Evolutionary conservation across 1,140 invertebrate species (phyloP).

Genomic region (Calephelis nemesis): DNA sequence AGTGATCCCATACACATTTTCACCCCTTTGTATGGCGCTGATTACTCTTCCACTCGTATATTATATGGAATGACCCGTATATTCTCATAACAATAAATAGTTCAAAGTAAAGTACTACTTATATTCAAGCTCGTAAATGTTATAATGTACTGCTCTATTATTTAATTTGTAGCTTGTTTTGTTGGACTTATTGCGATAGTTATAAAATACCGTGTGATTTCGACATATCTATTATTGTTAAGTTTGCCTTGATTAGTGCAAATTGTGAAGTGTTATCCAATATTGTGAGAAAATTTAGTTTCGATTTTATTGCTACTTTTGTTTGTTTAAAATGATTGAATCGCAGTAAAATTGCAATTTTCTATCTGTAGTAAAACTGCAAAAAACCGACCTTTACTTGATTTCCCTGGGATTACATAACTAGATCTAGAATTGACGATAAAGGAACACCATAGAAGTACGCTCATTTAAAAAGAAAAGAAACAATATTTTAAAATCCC

Average conservation of each 20-base stretch:
- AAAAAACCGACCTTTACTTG: too few species aligned
- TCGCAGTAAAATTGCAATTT: too few species aligned
- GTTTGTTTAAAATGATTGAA: too few species aligned
- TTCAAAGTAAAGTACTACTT: neutral
- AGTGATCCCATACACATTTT: conserved; percentile 10
- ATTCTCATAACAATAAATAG: neutral
- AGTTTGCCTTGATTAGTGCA: conserved; percentile 4
- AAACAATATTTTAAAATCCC: too few species aligned
- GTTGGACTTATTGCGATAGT: neutral
- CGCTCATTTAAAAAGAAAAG: too few species aligned
- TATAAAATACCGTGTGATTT: conserved; percentile 1
- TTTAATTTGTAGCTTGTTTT: conserved; percentile 3
- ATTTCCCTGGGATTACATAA: too few species aligned
- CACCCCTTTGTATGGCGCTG: conserved; percentile 6
- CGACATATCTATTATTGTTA: conserved; percentile 1
- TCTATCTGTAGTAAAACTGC: too few species aligned
- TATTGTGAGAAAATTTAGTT: neutral
- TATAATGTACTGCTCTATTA: neutral
- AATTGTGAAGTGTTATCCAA: neutral
- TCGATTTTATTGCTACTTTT: neutral
- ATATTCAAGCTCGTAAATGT: neutral
- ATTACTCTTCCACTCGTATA: neutral
- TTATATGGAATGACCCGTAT: conserved; percentile 1
- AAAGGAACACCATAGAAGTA: too few species aligned
- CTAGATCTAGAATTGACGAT: too few species aligned